phyloP scores from a whole-genome alignment of 2,113 vertebrate species.

The Gopherus flavomarginatus region DNA sequence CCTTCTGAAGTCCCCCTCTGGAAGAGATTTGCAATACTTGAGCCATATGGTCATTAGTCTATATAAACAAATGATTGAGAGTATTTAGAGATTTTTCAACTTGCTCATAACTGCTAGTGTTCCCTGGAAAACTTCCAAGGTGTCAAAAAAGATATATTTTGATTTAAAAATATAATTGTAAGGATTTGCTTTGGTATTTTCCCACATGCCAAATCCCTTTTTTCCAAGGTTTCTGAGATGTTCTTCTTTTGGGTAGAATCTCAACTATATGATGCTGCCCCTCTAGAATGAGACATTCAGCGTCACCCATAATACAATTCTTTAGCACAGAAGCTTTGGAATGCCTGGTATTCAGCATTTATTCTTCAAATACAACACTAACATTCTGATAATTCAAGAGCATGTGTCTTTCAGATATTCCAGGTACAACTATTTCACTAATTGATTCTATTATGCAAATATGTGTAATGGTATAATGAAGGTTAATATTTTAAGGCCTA shows the following conservation, averaged over 20 bases:
- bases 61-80: background rate
- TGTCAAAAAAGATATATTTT: background rate
- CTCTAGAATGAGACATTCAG: too few relatives aligned
- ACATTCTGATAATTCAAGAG: too few relatives aligned
- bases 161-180: background rate
- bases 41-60: background rate
- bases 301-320: too few relatives aligned
- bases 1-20: background rate
- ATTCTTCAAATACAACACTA: too few relatives aligned
- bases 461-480: background rate
- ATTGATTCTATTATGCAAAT: background rate
- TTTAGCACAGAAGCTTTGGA: too few relatives aligned
- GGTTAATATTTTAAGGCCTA: background rate
- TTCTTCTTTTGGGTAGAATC: too few relatives aligned
- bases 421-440: too few relatives aligned
- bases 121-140: background rate
- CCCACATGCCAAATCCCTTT: background rate
- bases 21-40: background rate
- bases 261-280: too few relatives aligned
- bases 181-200: background rate
- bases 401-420: too few relatives aligned
- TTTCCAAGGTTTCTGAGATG: too few relatives aligned
- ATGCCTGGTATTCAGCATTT: too few relatives aligned
- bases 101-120: background rate
- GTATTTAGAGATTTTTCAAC: background rate